Evolutionary conservation across 2,888 invertebrate genomes (phyloP).

Genomic region (Fragum sueziense): DNA sequence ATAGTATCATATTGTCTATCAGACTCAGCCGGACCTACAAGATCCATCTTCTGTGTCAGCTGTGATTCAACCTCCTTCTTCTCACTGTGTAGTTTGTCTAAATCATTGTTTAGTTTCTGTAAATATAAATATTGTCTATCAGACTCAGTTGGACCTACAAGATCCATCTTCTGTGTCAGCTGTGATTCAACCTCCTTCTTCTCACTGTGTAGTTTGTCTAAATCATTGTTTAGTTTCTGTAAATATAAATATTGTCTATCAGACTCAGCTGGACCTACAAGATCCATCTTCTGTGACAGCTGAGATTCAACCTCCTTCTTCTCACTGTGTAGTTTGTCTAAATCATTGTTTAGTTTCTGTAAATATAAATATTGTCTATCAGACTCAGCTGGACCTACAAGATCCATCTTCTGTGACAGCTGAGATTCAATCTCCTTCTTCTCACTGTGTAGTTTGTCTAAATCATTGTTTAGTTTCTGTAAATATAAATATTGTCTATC

Average conservation of each 20-base stretch:
- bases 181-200: constrained; percentile 61
- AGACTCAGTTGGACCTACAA: not conserved
- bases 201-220: not conserved
- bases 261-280: not conserved
- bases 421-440: constrained; percentile 65
- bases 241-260: not conserved
- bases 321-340: constrained; percentile 74
- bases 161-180: constrained; percentile 40
- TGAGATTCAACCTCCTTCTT: constrained; percentile 65
- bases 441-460: constrained; percentile 74
- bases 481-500: not conserved
- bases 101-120: not conserved
- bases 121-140: not conserved
- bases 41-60: constrained; percentile 40
- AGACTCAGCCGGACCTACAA: not conserved
- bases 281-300: constrained; percentile 51
- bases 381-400: constrained; percentile 23
- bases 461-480: constrained; percentile 64
- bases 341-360: constrained; percentile 64
- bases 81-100: not conserved
- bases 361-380: not conserved
- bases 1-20: not conserved
- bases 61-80: constrained; percentile 61
- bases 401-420: constrained; percentile 54
- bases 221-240: not conserved